A percentile compares a stretch with the other conserved stretches of the same genome.
These are phyloP conservation scores for Anorthoa munda DNA, from an alignment of 2,888 invertebrate genomes.

Conservation along the genomic window DNA sequence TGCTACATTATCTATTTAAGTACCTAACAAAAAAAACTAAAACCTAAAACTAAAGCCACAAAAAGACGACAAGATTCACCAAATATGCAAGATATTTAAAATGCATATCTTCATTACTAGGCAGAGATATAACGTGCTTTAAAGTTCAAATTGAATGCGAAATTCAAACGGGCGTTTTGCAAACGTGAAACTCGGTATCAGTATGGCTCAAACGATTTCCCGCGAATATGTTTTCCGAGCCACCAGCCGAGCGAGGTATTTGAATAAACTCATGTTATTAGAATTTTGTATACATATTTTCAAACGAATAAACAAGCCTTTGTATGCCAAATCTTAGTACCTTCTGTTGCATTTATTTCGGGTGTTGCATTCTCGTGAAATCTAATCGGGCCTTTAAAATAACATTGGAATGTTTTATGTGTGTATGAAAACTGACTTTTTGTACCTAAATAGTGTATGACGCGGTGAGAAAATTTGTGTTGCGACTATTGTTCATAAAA, in stretches of 20 bases:
- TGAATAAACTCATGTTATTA: conserved; percentile 60
- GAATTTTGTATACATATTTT: conserved; percentile 52
- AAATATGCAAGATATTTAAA: conserved; percentile 5
- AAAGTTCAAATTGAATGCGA: conserved; percentile 57
- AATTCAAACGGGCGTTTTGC: conserved; percentile 50
- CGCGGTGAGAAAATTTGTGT: no score
- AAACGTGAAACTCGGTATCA: conserved; percentile 51
- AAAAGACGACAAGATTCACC: background rate
- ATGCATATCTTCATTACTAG: conserved; percentile 31
- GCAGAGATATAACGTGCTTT: conserved; percentile 34
- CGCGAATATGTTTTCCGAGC: conserved; percentile 58
- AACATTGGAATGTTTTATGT: background rate
- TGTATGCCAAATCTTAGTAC: conserved; percentile 35
- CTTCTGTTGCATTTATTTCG: conserved; percentile 5
- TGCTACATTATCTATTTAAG: no score
- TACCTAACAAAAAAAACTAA: no score
- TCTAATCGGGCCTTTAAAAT: background rate
- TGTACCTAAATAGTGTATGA: background rate
- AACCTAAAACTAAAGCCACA: background rate
- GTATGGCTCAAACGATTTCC: conserved; percentile 61
- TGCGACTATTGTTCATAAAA: background rate
- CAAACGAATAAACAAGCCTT: conserved; percentile 42
- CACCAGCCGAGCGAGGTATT: conserved; percentile 42
- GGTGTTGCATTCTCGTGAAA: background rate
- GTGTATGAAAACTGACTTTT: background rate